phyloP scores from a whole-genome alignment of 2,888 invertebrate species.

The Pseudanteris insignis region DNA sequence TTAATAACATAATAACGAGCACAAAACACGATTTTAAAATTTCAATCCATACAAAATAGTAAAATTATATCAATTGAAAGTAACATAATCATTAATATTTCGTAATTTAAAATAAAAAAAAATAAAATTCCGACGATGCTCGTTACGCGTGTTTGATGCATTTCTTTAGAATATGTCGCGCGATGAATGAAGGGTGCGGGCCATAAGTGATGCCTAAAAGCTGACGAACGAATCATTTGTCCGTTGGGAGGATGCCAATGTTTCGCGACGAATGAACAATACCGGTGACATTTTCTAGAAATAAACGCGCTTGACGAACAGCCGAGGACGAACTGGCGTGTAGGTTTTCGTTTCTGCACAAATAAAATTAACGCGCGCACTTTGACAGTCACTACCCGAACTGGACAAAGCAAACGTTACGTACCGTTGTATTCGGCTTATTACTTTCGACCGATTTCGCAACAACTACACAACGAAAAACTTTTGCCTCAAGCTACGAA shows the following conservation, averaged over 20 bases:
- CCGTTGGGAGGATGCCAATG: constrained; percentile 48
- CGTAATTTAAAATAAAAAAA: too few relatives aligned
- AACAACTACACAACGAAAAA: too few relatives aligned
- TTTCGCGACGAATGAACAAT: constrained; percentile 43
- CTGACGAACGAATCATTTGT: constrained; percentile 43
- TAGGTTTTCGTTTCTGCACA: constrained; percentile 37
- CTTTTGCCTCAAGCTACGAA: too few relatives aligned
- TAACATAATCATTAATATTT: too few relatives aligned
- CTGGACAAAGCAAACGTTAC: constrained; percentile 18
- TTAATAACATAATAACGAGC: too few relatives aligned
- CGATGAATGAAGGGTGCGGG: constrained; percentile 52
- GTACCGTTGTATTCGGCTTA: constrained; percentile 20
- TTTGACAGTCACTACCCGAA: constrained; percentile 22
- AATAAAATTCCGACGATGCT: too few relatives aligned
- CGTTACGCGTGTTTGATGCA: constrained; percentile 16
- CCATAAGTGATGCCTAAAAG: constrained; percentile 40
- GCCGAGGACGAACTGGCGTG: constrained; percentile 39
- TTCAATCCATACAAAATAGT: too few relatives aligned
- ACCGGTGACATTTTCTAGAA: constrained; percentile 43
- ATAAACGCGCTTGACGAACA: constrained; percentile 42
- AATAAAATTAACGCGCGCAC: constrained; percentile 37
- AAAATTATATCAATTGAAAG: too few relatives aligned
- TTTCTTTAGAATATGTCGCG: constrained; percentile 45
- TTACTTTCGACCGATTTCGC: constrained; percentile 23
- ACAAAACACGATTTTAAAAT: too few relatives aligned